Conservation (phyloP, 2,888 invertebrate genomes). For the Lissonota sp. region DNA sequence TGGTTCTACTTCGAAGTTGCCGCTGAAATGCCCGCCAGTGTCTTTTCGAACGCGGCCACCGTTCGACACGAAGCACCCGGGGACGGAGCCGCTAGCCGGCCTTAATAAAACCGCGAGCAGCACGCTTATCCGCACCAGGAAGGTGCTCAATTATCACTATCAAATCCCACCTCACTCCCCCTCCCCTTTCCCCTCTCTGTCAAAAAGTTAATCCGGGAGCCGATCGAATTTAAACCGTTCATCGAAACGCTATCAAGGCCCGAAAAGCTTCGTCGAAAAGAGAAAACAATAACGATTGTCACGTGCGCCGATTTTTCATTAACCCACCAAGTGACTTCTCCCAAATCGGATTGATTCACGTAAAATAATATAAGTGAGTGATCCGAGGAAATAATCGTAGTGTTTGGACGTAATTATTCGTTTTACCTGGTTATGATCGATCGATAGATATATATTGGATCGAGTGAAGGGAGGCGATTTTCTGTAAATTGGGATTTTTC, state of each 20-base stretch:
- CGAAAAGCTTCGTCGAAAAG: too few species aligned
- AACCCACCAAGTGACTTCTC: too few species aligned
- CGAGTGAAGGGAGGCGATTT: background rate
- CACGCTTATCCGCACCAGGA: conserved; percentile 80
- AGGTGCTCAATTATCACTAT: conserved; percentile 71
- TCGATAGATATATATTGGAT: background rate
- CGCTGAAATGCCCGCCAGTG: conserved; percentile 68
- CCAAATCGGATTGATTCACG: too few species aligned
- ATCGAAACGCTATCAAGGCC: too few species aligned
- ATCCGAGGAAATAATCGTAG: too few species aligned
- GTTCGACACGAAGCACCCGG: conserved; percentile 69
- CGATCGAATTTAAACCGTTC: too few species aligned
- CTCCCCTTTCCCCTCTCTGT: conserved; percentile 46
- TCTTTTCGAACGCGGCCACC: conserved; percentile 76
- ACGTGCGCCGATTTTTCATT: background rate
- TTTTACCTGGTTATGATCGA: too few species aligned
- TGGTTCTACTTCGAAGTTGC: conserved; percentile 67
- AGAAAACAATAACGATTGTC: background rate
- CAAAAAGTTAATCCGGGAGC: background rate
- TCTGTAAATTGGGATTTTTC: background rate
- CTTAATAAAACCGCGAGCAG: background rate
- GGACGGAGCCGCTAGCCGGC: too few species aligned
- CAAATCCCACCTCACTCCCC: conserved; percentile 47
- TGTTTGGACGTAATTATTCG: too few species aligned
- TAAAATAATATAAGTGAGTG: too few species aligned